Conservation (phyloP, 2,888 invertebrate species). For the Octonoba sinensis region DNA sequence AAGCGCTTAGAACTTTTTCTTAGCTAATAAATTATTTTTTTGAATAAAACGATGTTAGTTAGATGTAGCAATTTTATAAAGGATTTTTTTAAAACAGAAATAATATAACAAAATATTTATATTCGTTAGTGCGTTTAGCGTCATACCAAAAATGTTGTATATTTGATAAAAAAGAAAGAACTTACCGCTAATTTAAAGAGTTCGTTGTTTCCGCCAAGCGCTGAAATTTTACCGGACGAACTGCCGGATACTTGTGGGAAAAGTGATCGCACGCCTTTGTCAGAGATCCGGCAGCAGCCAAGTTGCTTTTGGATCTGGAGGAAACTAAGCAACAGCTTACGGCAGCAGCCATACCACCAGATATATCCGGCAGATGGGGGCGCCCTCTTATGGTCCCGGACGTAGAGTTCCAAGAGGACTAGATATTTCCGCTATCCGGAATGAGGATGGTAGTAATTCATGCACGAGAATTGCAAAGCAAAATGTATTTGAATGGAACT, state of each 20-base stretch:
- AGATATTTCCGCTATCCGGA: constrained; percentile 13
- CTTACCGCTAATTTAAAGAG: neutral
- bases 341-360: constrained; percentile 23
- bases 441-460: neutral
- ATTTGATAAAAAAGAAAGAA: neutral
- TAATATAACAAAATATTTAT: no score
- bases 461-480: no score
- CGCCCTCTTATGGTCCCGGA: constrained; percentile 32
- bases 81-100: no score
- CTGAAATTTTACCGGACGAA: no score
- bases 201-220: no score
- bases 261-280: neutral
- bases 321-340: constrained; percentile 32
- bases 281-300: neutral
- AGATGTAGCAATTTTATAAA: no score
- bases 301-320: constrained; percentile 1
- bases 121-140: no score
- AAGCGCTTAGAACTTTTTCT: no score
- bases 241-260: neutral
- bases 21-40: no score
- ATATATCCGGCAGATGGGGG: constrained; percentile 33
- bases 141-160: neutral
- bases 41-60: no score
- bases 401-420: neutral
- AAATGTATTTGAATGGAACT: no score